Conservation (phyloP, 2,113 vertebrate species). For the Pogonocichla stellata region DNA sequence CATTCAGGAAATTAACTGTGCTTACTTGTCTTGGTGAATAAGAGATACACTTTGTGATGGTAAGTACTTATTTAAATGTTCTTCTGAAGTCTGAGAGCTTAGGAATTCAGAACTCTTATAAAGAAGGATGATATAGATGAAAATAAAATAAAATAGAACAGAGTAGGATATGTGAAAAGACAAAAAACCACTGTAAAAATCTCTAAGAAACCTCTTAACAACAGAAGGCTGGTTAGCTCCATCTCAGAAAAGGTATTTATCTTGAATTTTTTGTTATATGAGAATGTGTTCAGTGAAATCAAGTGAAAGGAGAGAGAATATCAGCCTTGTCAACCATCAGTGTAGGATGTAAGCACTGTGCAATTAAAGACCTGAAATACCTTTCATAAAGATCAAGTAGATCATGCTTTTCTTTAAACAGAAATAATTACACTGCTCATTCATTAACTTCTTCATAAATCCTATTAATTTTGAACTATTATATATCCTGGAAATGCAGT, state of each 20-base stretch:
- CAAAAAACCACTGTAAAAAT: neutral
- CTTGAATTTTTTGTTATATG: neutral
- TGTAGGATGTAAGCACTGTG: neutral
- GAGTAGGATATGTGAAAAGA: neutral
- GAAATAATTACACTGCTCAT: conserved; percentile 56
- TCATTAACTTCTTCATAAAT: conserved; percentile 59
- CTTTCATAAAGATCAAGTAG: conserved; percentile 54
- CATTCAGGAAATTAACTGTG: neutral
- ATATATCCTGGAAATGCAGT: conserved; percentile 26
- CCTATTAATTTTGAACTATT: conserved; percentile 49
- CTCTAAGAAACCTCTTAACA: neutral
- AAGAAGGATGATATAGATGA: neutral
- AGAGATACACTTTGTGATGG: neutral
- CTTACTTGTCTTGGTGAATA: neutral
- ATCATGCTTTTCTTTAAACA: conserved; percentile 47
- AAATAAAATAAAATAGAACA: neutral
- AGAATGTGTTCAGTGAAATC: neutral
- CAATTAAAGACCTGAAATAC: conserved; percentile 34
- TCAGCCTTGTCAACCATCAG: conserved; percentile 1
- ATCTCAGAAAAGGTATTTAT: neutral
- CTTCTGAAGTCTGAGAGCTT: neutral
- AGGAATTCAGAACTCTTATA: neutral
- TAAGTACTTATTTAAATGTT: neutral
- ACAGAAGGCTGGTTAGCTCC: neutral
- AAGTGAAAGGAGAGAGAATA: conserved; percentile 26